Base-by-base conservation (phyloP, 2,113 vertebrate species). In the Nyctibius bracteatus region DNA sequence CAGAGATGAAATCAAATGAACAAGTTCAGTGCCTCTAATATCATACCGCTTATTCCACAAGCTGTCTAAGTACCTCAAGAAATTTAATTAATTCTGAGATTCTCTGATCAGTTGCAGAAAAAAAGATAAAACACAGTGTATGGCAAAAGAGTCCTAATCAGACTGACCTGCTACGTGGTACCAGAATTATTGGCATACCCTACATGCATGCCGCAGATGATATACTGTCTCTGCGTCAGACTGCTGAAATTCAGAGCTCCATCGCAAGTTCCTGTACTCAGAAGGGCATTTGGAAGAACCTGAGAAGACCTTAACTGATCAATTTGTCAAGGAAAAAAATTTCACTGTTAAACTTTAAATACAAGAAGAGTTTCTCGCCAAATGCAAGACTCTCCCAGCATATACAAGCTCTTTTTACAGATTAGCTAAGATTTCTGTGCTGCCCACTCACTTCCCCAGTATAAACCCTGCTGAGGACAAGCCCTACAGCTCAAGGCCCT, bases 81-180 rank as follows among this genome's bases (percentile, higher is more conserved):
- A 75, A 95, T 97, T 97, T 98, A 98, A 98, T 98, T 98, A 98
- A 97, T 97, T 97, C 94, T 94, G 92, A 97, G 95, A 93, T 94
- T 71, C 66, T 80, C 89, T 94, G 82, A 96, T 94, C 94, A 94
- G 89, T 55, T 94, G 91, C 93, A 90, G 74, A 85, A 89, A 90
- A 90, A 93, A 93, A 86, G 90, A 89, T 68, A 94, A 88, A 97
- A 97, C 85, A 91, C 62, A 92, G 49, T n/a, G 61, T 97, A 96
- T 86, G 70, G 86, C 84, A 88, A 94, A 92, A 94, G 92, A 95
- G 77, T 82, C 75, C 91, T 95, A 96, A 86, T 96, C 90, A 94
- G 89, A 90, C 62, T 96, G 93, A 92, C 94, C 94, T 92, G 77
- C 73, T 90, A 21, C 0, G 28, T 88, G 87, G 83, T 85, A 88